Conservation (phyloP, 1,140 invertebrate genomes). For the Oedothorax gibbosus region DNA sequence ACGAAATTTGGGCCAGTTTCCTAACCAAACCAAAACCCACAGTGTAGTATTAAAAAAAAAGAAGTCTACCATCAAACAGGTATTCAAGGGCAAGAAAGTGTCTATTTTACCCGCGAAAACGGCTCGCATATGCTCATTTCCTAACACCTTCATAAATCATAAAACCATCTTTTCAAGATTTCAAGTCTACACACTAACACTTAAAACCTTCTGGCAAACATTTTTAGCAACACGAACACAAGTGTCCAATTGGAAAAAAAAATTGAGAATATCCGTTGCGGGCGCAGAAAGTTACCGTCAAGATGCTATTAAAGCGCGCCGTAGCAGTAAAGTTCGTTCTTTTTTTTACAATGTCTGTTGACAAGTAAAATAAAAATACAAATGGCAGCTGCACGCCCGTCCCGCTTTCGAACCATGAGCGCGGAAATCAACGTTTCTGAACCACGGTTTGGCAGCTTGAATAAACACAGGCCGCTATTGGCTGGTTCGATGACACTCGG, state of each 20-base stretch:
- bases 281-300: neutral
- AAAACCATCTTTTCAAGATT: no score
- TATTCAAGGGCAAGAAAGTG: no score
- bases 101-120: no score
- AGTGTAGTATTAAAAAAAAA: no score
- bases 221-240: neutral
- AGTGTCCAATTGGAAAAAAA: neutral
- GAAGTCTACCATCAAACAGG: no score
- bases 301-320: neutral
- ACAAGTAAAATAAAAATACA: neutral
- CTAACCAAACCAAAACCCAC: no score
- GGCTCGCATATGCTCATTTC: no score
- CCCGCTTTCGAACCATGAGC: constrained; percentile 36
- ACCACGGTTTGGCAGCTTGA: constrained; percentile 54
- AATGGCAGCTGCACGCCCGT: constrained; percentile 8
- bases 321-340: neutral
- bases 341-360: neutral
- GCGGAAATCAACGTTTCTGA: constrained; percentile 57
- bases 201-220: no score
- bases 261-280: neutral
- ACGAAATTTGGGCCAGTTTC: no score
- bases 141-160: no score
- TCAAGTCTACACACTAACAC: no score
- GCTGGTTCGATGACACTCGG: constrained; percentile 17
- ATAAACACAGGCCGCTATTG: constrained; percentile 58